A percentile compares a stretch with the other conserved stretches of the same genome.
These are phyloP conservation scores for Balearica regulorum DNA, from an alignment of 2,797 vertebrate genomes.

Conservation along the genomic window DNA sequence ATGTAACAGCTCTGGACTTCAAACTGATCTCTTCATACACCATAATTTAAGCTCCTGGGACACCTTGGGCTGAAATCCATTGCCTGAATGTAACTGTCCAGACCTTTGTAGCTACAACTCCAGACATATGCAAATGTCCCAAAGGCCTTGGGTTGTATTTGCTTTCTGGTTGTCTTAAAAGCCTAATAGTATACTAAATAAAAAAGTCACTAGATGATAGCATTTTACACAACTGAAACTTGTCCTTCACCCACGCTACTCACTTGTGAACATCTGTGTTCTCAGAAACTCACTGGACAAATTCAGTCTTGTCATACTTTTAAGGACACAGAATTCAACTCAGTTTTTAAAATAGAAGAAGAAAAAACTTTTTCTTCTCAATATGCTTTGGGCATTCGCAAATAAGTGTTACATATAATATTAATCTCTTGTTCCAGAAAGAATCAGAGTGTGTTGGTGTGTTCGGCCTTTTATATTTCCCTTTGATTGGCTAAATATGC, in stretches of 20 bases:
- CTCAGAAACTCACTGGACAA: neutral
- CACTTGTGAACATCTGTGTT: accelerated
- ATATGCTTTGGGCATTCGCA: neutral
- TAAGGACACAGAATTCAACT: neutral
- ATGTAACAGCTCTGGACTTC: neutral
- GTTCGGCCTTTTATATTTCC: neutral
- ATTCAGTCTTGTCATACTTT: neutral
- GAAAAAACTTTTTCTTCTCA: neutral
- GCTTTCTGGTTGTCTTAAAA: neutral
- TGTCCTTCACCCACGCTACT: neutral
- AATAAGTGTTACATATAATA: neutral
- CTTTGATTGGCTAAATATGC: neutral
- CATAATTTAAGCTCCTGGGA: accelerated
- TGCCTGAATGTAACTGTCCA: neutral
- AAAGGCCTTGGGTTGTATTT: neutral
- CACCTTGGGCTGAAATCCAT: neutral
- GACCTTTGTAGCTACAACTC: neutral
- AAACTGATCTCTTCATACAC: neutral
- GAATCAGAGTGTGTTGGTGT: neutral
- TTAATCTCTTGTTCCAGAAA: neutral
- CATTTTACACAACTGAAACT: neutral
- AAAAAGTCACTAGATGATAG: neutral
- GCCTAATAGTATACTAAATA: neutral
- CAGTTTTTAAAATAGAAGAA: neutral
- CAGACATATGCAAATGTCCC: neutral